Evolutionary conservation across 2,113 vertebrate genomes (phyloP), one percentile per base, ranked within the genome.

Genomic region (Channa argus): DNA sequence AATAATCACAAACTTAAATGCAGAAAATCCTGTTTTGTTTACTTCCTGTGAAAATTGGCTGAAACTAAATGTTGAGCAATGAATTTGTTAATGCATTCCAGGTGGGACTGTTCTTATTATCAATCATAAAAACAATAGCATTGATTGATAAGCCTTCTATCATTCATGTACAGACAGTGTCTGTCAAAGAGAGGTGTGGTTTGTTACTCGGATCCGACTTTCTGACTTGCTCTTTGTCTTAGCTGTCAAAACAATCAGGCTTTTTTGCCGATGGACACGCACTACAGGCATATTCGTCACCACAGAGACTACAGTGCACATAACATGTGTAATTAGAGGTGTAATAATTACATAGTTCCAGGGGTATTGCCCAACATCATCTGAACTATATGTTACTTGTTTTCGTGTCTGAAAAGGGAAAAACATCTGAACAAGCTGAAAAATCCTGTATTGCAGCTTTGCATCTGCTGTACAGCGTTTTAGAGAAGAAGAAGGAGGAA

Each of bases 51-150:
- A 83, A 64, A 46, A 66, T 66, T 12, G 59, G 67, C 80, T 14
- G 51, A 79, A 69, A 61, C 51, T 44, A 74, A 72, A 62, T 74
- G 62, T 66, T 91, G 79, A 70, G 69, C 82, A 86, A 91, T 89
- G 85, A 92, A 78, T 83, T 75, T 86, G 66, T 74, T 84, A 82
- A 88, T 91, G 87, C 79, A 88, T 89, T 92, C 88, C 90, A 92
- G 91, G 88, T 88, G 85, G 80, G 74, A 86, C 71, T 60, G 75
- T 81, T 80, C 72, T 82, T 83, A 79, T 78, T 85, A 82, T 77
- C 88, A 86, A 91, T 88, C 66, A 69, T 77, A 74, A 84, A 91
- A 94, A 91, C 86, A 92, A 93, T 85, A 88, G 79, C 81, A 91
- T 86, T 84, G 86, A 92, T 91, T 90, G 84, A 89, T 80, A 74